Evolutionary conservation across 1,140 invertebrate species (phyloP), one percentile per base, ranked within the genome.

Genomic region (Trissolcus basalis): DNA sequence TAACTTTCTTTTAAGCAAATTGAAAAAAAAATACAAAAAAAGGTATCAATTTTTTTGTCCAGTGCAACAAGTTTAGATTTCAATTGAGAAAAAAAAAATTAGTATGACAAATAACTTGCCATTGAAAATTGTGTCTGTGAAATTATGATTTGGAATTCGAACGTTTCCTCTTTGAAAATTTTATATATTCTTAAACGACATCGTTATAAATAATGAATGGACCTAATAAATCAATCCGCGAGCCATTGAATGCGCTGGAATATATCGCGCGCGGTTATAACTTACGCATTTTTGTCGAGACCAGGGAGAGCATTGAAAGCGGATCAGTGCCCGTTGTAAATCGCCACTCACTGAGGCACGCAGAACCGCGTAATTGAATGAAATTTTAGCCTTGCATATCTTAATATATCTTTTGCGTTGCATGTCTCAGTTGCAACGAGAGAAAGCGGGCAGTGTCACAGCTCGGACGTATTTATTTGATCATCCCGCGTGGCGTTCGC

Each of bases 281-380:
- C 33, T 60, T 39, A 10, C 1, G 5, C 32, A 14, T 48, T 49
- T 60, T 60, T 50, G 49, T 15, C 5, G 1, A n/a, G 8, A 6
- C 15, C n/a, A n/a, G n/a, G n/a, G n/a, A n/a, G 10, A 59, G 47
- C 15, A 60, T 39, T 49, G 48, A 51, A 51, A 51, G n/a, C 35
- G 14, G 59, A 63, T 63, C 59, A 63, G n/a, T 53, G n/a, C 47
- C 41, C 48, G n/a, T 49, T 60, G 27, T 43, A 61, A 53, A 53
- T 35, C 11, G 49, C 39, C 48, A 11, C 59, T 53, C 27, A 51
- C 41, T 9, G 9, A n/a, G 9, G 36, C 36, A 27, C 48, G 32
- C 1, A 13, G 45, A 44, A 16, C 13, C 14, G 53, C 19, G 50
- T 54, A 54, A 64, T 65, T 55, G 44, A 65, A 65, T 65, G 14